These are phyloP conservation scores for Physeter macrocephalus DNA, from an alignment of 2,113 vertebrate genomes.

Conservation along the genomic window DNA sequence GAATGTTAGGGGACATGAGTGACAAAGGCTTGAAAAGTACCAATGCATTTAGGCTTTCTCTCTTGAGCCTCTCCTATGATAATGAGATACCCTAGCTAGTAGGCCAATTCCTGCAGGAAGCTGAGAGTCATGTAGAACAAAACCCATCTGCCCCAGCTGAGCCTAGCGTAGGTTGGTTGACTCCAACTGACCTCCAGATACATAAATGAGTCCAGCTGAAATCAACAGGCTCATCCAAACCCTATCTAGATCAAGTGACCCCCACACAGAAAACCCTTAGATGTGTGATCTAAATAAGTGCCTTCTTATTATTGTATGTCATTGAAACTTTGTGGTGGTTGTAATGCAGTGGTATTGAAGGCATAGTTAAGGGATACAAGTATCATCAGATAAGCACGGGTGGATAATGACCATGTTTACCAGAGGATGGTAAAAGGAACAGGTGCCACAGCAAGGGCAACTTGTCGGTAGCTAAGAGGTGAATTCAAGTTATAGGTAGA, in stretches of 20 bases:
- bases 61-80: background rate
- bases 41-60: background rate
- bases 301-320: background rate
- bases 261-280: background rate
- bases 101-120: background rate
- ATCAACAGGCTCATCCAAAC: background rate
- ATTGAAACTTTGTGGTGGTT: background rate
- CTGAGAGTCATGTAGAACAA: background rate
- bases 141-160: background rate
- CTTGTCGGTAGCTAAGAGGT: background rate
- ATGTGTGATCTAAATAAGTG: background rate
- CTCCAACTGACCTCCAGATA: background rate
- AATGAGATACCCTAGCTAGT: background rate
- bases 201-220: background rate
- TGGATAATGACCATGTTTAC: background rate
- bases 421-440: background rate
- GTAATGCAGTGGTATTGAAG: background rate
- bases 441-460: background rate
- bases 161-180: background rate
- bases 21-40: background rate
- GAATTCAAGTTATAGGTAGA: background rate
- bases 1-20: background rate
- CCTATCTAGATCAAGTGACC: background rate
- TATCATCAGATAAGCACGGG: background rate
- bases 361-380: background rate